Percentiles rank a stretch among this genome's conserved stretches.
Evolutionary conservation across 2,888 invertebrate species (phyloP).

Genomic region (Agriotes lineatus): DNA sequence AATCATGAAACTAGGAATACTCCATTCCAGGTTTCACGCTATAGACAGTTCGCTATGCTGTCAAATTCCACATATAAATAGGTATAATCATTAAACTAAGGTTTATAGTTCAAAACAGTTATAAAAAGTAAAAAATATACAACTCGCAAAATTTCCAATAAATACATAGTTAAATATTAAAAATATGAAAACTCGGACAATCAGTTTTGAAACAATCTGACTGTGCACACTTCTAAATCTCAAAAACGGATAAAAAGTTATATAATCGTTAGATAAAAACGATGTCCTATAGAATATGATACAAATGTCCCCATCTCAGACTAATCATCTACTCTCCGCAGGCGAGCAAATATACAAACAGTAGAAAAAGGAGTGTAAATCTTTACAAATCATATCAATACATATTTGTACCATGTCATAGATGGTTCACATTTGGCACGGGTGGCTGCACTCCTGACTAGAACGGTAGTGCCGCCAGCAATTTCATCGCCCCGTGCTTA

Average conservation of each 20-base stretch:
- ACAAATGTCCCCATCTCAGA: slow-evolving; percentile 58
- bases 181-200: slow-evolving; percentile 62
- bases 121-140: slow-evolving; percentile 67
- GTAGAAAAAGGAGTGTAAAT: slow-evolving; percentile 68
- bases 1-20: slow-evolving; percentile 38
- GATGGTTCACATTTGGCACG: slow-evolving; percentile 59
- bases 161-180: slow-evolving; percentile 64
- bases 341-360: slow-evolving; percentile 66
- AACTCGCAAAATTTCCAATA: slow-evolving; percentile 64
- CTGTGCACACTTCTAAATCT: slow-evolving; percentile 59
- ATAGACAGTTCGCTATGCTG: slow-evolving; percentile 42
- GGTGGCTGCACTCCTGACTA: slow-evolving; percentile 39
- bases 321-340: slow-evolving; percentile 59
- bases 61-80: slow-evolving; percentile 57
- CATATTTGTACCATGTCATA: slow-evolving; percentile 67
- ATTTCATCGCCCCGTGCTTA: slow-evolving; percentile 60
- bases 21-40: slow-evolving; percentile 25
- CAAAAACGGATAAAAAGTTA: slow-evolving; percentile 63
- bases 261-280: slow-evolving; percentile 62
- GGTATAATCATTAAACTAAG: slow-evolving; percentile 57
- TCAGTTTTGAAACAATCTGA: slow-evolving; percentile 61
- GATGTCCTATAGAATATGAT: slow-evolving; percentile 65
- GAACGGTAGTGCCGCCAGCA: slow-evolving; percentile 49
- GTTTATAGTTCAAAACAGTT: slow-evolving; percentile 62
- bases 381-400: slow-evolving; percentile 67